Conservation (phyloP, 1,140 invertebrate genomes). For the Drosophila rhopaloa region DNA sequence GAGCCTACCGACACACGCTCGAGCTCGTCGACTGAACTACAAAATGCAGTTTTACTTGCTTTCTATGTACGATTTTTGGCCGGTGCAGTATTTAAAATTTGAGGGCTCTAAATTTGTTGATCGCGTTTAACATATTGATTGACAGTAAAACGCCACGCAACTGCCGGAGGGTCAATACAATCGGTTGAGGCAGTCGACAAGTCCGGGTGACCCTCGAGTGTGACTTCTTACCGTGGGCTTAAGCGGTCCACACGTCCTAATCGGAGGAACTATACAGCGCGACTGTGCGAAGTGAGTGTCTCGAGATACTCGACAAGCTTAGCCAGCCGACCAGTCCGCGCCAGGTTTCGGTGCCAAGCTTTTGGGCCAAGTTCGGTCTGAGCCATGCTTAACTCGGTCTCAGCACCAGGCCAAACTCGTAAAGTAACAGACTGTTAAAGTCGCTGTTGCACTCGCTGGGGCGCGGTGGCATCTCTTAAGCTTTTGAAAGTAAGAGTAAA, state of each 20-base stretch:
- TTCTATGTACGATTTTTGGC: constrained; percentile 58
- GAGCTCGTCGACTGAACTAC: constrained; percentile 50
- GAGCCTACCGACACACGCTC: constrained; percentile 56
- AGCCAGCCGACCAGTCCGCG: constrained; percentile 3
- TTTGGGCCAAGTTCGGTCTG: constrained; percentile 30
- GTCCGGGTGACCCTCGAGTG: constrained; percentile 13
- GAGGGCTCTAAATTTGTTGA: constrained; percentile 2
- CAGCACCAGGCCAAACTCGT: not conserved
- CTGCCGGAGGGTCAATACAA: not conserved
- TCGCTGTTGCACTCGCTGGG: not conserved
- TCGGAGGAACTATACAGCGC: constrained; percentile 65
- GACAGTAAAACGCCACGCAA: not conserved
- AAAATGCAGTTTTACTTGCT: constrained; percentile 69
- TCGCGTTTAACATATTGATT: not conserved
- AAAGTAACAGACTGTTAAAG: constrained; percentile 45
- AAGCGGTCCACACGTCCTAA: constrained; percentile 70
- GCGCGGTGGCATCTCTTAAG: constrained; percentile 58
- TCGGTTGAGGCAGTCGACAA: not conserved
- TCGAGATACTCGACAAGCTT: constrained; percentile 42
- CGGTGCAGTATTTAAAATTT: constrained; percentile 36
- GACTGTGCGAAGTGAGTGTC: constrained; percentile 65
- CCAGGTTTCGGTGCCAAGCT: constrained; percentile 34
- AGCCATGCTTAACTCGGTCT: constrained; percentile 16
- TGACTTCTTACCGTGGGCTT: constrained; percentile 68
- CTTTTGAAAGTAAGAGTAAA: constrained; percentile 79